Percentiles rank a stretch among this genome's conserved stretches.
Conservation (phyloP, 92 coral and sea anemone genomes). For the Heteractis magnifica region DNA sequence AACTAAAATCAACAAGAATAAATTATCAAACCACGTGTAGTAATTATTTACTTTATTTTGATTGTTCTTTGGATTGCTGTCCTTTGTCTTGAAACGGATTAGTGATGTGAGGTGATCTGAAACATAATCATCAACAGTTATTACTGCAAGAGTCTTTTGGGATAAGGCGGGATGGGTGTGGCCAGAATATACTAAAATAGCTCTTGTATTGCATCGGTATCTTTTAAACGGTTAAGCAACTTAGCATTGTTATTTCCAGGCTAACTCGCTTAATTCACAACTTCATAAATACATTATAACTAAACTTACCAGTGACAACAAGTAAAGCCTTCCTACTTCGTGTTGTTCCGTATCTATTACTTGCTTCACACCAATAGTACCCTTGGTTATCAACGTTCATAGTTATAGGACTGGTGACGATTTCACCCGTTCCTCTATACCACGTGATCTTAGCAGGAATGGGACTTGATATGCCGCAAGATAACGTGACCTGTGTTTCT, state of each 20-base stretch:
- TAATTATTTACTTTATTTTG: background rate
- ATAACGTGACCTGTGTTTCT: slow-evolving; percentile 29
- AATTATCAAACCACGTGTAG: no score
- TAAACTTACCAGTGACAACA: slow-evolving; percentile 11
- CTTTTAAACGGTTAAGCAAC: background rate
- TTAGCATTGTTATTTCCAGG: background rate
- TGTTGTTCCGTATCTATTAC: background rate
- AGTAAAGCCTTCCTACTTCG: background rate
- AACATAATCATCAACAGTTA: background rate
- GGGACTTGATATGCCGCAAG: slow-evolving; percentile 50
- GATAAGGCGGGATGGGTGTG: background rate
- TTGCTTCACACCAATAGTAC: slow-evolving; percentile 15
- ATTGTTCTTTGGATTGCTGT: background rate
- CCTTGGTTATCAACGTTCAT: slow-evolving; percentile 12
- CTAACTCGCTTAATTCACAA: background rate
- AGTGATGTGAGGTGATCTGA: background rate
- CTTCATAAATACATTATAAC: background rate
- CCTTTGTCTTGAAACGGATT: background rate
- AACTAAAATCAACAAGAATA: background rate
- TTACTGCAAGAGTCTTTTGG: background rate
- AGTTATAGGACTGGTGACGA: background rate
- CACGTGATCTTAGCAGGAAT: slow-evolving; percentile 48
- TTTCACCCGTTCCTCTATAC: slow-evolving; percentile 41
- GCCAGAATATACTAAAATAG: background rate
- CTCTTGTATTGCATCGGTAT: background rate